These are phyloP conservation scores for Artemia sinica DNA, from an alignment of 2,888 invertebrate genomes.

Conservation along the genomic window DNA sequence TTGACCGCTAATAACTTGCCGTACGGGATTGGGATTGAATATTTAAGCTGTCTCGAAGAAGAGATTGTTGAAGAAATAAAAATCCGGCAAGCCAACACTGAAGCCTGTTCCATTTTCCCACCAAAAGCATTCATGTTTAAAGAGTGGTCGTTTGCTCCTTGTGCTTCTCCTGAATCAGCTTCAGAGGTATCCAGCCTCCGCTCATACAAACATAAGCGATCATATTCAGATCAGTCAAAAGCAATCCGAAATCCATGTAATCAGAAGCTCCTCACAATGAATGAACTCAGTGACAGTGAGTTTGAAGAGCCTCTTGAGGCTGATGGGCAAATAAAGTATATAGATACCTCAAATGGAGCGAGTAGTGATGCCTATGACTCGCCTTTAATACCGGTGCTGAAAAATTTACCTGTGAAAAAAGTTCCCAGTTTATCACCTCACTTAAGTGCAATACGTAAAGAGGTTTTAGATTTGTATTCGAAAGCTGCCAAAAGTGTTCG, in stretches of 20 bases:
- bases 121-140: neutral
- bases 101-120: neutral
- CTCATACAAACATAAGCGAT: neutral
- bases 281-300: neutral
- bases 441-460: neutral
- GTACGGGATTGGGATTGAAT: conserved; percentile 9
- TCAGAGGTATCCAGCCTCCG: conserved; percentile 8
- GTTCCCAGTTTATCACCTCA: conserved; percentile 1
- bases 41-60: conserved; percentile 1
- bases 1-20: neutral
- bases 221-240: neutral
- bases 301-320: neutral
- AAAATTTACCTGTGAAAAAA: conserved; percentile 3
- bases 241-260: neutral
- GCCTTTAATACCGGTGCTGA: conserved; percentile 11
- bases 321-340: neutral
- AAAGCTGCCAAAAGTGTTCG: conserved; percentile 13
- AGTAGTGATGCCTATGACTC: conserved; percentile 1
- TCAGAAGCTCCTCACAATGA: conserved; percentile 2
- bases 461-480: conserved; percentile 2
- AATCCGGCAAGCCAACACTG: neutral
- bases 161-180: neutral
- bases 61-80: neutral
- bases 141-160: conserved; percentile 3
- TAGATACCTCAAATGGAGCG: neutral